Conservation (phyloP, 2,888 invertebrate species). For the Dicyrtomina minuta region DNA sequence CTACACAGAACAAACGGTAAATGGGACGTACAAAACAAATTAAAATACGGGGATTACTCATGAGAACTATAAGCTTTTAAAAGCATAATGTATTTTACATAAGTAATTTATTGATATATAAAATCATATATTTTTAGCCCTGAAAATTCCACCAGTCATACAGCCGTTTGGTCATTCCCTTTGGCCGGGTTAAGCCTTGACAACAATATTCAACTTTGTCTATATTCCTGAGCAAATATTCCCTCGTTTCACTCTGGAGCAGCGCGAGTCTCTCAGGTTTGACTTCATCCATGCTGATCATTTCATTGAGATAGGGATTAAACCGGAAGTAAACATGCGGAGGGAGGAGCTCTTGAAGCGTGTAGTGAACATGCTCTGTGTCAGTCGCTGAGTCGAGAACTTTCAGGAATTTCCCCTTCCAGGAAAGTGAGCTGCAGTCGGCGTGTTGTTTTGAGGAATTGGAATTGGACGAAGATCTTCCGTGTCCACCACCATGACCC, state of each 20-base stretch:
- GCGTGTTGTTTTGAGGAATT: too few relatives aligned
- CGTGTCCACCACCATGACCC: too few relatives aligned
- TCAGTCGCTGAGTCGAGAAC: constrained; percentile 83
- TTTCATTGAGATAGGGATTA: constrained; percentile 82
- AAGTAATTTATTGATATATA: too few relatives aligned
- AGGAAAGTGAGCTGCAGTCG: constrained; percentile 58
- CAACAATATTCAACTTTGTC: constrained; percentile 41
- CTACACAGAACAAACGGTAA: too few relatives aligned
- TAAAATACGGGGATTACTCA: too few relatives aligned
- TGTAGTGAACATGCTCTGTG: constrained; percentile 65
- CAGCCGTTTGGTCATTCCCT: constrained; percentile 37
- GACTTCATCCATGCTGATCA: constrained; percentile 78
- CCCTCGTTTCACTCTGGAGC: constrained; percentile 50
- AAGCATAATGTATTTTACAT: too few relatives aligned
- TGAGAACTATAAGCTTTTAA: too few relatives aligned
- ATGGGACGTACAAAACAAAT: too few relatives aligned
- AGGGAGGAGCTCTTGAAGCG: constrained; percentile 68
- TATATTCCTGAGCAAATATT: constrained; percentile 47
- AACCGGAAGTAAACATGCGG: constrained; percentile 76
- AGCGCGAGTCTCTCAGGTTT: constrained; percentile 69
- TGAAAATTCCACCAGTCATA: constrained; percentile 38
- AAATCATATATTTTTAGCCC: too few relatives aligned
- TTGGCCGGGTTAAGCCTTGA: constrained; percentile 37
- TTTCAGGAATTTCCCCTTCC: constrained; percentile 77
- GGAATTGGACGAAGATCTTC: too few relatives aligned